A percentile compares a stretch with the other conserved stretches of the same genome.
Evolutionary conservation across 2,113 vertebrate species (phyloP).

Genomic region (Holacanthus passer): DNA sequence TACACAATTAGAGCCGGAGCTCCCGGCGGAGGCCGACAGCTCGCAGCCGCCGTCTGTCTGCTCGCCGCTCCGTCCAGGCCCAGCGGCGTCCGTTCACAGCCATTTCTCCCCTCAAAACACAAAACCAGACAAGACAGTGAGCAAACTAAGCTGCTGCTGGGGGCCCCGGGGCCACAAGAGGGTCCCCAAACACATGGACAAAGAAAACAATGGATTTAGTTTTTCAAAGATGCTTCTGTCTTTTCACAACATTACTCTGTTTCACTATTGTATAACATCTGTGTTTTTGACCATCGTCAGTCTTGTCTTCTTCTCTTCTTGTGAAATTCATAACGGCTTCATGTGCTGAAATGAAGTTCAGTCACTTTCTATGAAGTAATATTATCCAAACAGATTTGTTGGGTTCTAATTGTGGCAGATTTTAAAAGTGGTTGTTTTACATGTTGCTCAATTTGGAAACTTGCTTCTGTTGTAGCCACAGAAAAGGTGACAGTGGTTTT

Average conservation of each 20-base stretch:
- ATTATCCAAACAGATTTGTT: no score
- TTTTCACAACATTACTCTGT: not conserved
- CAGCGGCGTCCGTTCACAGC: not conserved
- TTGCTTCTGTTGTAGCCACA: no score
- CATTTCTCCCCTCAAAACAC: slow-evolving; percentile 11
- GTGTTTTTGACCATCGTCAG: no score
- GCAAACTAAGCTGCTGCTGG: no score
- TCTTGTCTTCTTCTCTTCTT: not conserved
- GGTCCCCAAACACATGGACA: not conserved
- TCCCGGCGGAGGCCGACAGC: slow-evolving; percentile 52
- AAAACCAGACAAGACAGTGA: not conserved
- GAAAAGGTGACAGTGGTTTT: no score
- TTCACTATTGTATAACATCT: not conserved
- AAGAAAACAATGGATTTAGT: not conserved
- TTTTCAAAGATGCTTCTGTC: not conserved
- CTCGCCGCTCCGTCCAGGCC: slow-evolving; percentile 29
- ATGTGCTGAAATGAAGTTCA: no score
- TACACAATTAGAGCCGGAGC: slow-evolving; percentile 59
- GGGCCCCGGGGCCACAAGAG: not conserved
- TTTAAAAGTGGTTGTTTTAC: no score
- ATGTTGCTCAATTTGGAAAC: no score
- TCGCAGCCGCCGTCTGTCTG: slow-evolving; percentile 59
- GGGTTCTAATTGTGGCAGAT: no score
- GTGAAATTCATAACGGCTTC: not conserved
- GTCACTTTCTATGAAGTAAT: no score